Percentiles rank a stretch among this genome's conserved stretches.
Evolutionary conservation across 2,797 vertebrate genomes (phyloP).

Genomic region (Sebastiscus albofasciatus): DNA sequence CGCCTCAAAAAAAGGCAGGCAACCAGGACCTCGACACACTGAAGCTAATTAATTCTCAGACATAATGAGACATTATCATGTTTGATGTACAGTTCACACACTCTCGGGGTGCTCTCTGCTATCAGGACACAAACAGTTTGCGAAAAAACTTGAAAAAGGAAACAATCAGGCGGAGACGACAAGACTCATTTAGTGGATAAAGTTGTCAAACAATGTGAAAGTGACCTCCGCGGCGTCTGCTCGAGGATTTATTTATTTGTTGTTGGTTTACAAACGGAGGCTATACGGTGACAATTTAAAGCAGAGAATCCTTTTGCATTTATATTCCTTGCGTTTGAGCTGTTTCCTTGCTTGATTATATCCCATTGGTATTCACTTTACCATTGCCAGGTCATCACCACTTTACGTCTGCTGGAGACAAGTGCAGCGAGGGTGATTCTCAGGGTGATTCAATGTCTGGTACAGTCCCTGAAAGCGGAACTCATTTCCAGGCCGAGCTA

Average conservation of each 20-base stretch:
- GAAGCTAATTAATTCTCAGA: slow-evolving; percentile 77
- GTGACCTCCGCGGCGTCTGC: background rate
- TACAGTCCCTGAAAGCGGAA: slow-evolving; percentile 72
- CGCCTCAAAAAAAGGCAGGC: slow-evolving; percentile 70
- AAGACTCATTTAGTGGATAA: slow-evolving; percentile 22
- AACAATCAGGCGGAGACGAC: background rate
- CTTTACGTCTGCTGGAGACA: slow-evolving; percentile 62
- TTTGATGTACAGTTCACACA: slow-evolving; percentile 68
- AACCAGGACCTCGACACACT: slow-evolving; percentile 72
- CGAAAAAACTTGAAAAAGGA: slow-evolving; percentile 31
- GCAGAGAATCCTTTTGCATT: slow-evolving; percentile 13
- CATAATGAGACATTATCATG: slow-evolving; percentile 71
- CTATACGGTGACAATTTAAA: background rate
- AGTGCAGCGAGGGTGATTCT: slow-evolving; percentile 63
- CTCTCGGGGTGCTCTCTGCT: slow-evolving; percentile 45
- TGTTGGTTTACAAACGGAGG: slow-evolving; percentile 8
- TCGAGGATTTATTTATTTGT: background rate
- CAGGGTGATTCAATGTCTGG: slow-evolving; percentile 71
- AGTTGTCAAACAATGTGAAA: slow-evolving; percentile 19
- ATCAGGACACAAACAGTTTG: slow-evolving; percentile 27
- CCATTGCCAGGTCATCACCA: slow-evolving; percentile 56
- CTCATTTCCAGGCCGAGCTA: slow-evolving; percentile 77
- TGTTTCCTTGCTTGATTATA: slow-evolving; percentile 56
- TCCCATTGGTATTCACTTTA: slow-evolving; percentile 73
- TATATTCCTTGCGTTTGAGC: slow-evolving; percentile 30